Evolutionary conservation across 2,888 invertebrate species (phyloP).

Genomic region (Bombyx huttoni): DNA sequence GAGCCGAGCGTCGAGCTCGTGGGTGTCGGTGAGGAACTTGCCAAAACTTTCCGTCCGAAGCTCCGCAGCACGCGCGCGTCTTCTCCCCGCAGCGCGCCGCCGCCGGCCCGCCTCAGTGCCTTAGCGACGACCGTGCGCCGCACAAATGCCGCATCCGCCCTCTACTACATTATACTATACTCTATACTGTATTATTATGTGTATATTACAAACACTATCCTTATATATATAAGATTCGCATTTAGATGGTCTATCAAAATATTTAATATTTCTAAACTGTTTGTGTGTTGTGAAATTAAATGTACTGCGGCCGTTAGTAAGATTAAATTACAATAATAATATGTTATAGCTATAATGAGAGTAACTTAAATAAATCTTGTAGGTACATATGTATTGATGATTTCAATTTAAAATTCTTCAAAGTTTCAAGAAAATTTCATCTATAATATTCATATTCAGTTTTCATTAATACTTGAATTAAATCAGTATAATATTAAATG

Average conservation of each 20-base stretch:
- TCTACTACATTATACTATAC: neutral
- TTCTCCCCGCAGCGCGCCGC: conserved; percentile 17
- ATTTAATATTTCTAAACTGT: too few species aligned
- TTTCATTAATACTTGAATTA: neutral
- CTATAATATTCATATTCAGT: neutral
- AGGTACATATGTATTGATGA: too few species aligned
- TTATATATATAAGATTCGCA: too few species aligned
- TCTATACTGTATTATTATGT: neutral
- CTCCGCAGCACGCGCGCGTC: conserved; percentile 40
- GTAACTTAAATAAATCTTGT: too few species aligned
- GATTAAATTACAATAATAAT: too few species aligned
- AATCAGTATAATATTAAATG: neutral
- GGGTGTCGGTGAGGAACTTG: conserved; percentile 56
- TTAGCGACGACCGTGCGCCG: conserved; percentile 29
- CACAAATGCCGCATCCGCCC: conserved; percentile 3
- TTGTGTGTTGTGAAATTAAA: too few species aligned
- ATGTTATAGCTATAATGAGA: too few species aligned
- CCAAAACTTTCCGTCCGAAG: conserved; percentile 68
- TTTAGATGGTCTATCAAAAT: too few species aligned
- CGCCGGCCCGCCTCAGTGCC: conserved; percentile 47
- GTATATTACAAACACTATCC: too few species aligned
- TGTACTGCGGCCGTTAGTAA: too few species aligned
- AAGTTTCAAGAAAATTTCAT: too few species aligned
- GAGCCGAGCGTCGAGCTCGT: conserved; percentile 48
- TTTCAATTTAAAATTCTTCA: too few species aligned